These are phyloP conservation scores for Bostrychus sinensis DNA, from an alignment of 2,113 vertebrate species.

Conservation along the genomic window DNA sequence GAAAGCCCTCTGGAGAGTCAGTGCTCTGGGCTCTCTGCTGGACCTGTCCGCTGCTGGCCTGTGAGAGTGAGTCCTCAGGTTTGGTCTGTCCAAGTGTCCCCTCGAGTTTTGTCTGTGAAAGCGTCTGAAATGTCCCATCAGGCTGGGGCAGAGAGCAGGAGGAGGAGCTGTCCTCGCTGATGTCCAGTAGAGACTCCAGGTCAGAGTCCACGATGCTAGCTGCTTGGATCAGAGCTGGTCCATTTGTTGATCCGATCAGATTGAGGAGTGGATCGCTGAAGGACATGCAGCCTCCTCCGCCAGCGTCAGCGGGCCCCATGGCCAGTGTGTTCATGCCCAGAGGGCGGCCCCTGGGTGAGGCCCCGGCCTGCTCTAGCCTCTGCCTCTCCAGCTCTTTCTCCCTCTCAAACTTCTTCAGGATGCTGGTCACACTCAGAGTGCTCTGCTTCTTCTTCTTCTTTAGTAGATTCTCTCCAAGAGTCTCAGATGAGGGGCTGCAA, in stretches of 20 bases:
- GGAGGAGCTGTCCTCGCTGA: conserved; percentile 15
- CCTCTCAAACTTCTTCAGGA: conserved; percentile 91
- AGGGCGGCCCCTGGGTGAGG: not conserved
- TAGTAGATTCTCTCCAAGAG: conserved; percentile 62
- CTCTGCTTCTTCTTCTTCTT: conserved; percentile 85
- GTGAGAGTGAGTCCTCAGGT: not conserved
- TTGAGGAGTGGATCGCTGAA: conserved; percentile 84
- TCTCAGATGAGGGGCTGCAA: conserved; percentile 70
- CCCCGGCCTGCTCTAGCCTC: conserved; percentile 66
- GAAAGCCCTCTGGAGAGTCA: conserved; percentile 86
- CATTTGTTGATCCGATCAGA: conserved; percentile 83
- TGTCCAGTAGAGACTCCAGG: conserved; percentile 81
- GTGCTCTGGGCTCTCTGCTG: no score
- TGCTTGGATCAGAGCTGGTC: conserved; percentile 86
- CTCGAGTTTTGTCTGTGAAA: conserved; percentile 2
- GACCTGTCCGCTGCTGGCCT: no score
- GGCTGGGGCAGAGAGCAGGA: conserved; percentile 13
- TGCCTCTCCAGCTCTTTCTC: conserved; percentile 83
- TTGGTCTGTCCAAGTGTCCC: not conserved
- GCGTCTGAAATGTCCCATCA: no score
- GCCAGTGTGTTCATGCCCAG: not conserved
- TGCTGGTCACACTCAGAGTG: conserved; percentile 85
- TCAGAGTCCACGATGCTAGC: conserved; percentile 86
- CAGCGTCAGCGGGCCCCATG: conserved; percentile 59
- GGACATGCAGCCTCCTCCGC: conserved; percentile 37